Evolutionary conservation across 2,888 invertebrate species (phyloP).

Genomic region (Mesorhabditis sp.): DNA sequence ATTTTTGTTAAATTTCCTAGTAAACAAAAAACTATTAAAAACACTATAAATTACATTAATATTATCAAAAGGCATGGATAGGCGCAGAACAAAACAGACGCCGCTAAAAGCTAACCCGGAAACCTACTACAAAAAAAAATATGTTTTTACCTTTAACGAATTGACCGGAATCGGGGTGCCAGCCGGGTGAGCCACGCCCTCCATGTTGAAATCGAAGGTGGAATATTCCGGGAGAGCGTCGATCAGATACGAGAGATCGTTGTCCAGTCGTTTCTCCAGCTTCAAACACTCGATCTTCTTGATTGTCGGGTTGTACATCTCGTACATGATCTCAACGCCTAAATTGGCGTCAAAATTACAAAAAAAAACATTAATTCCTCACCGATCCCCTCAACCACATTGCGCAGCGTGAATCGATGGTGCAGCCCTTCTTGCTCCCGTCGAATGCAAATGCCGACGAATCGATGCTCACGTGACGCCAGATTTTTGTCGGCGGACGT

Average conservation of each 20-base stretch:
- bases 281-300: conserved; percentile 83
- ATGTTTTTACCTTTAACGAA: conserved; percentile 57
- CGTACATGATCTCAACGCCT: conserved; percentile 73
- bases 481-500: conserved; percentile 49
- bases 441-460: conserved; percentile 91
- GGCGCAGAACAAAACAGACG: too few species aligned
- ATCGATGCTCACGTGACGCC: conserved; percentile 66
- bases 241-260: conserved; percentile 78
- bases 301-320: conserved; percentile 88
- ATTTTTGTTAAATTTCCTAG: too few species aligned
- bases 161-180: conserved; percentile 78
- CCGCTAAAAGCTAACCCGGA: neutral
- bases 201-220: conserved; percentile 87
- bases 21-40: too few species aligned
- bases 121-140: neutral
- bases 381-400: conserved; percentile 84
- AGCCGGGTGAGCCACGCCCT: conserved; percentile 74
- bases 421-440: conserved; percentile 77
- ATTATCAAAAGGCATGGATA: too few species aligned
- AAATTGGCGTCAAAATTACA: conserved; percentile 12
- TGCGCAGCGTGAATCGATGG: conserved; percentile 81
- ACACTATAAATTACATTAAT: too few species aligned
- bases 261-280: conserved; percentile 87
- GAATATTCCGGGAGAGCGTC: conserved; percentile 76
- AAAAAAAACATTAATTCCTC: conserved; percentile 10